Conservation (phyloP, 2,113 vertebrate species). For the Ceyx margarethae region DNA sequence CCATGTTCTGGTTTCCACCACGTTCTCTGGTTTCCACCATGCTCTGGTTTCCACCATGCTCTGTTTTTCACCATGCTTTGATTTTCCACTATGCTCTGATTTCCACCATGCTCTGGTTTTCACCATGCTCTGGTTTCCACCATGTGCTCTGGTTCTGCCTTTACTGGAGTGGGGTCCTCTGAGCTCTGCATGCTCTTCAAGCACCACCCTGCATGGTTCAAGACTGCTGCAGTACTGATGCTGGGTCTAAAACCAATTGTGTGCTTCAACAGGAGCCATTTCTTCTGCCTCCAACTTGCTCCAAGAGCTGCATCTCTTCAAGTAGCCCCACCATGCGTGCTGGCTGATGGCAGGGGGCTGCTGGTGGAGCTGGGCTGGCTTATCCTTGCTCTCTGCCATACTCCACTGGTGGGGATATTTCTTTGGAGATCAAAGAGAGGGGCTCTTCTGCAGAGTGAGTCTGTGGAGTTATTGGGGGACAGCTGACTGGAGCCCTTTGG, state of each 20-base stretch:
- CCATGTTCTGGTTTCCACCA: too few relatives aligned
- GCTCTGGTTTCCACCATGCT: neutral
- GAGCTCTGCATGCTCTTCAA: neutral
- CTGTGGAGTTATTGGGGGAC: neutral
- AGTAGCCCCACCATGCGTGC: rapidly evolving
- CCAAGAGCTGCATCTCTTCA: neutral
- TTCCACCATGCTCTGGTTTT: too few relatives aligned
- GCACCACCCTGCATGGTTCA: neutral
- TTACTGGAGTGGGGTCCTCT: rapidly evolving
- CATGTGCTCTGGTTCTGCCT: neutral
- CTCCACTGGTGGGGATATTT: neutral
- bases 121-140: neutral
- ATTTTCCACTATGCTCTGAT: neutral
- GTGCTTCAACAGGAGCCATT: neutral
- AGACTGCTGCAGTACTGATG: neutral
- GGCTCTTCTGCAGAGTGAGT: neutral
- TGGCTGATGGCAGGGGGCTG: neutral
- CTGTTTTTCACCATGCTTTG: neutral
- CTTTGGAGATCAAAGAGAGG: neutral
- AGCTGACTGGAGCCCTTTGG: neutral
- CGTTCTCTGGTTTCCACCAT: too few relatives aligned
- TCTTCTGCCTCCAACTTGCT: neutral
- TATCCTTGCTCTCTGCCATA: neutral
- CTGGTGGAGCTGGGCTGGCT: neutral
- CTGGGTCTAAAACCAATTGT: neutral